A percentile compares a stretch with the other conserved stretches of the same genome.
Conservation (phyloP, 2,888 invertebrate species). For the Germaria angustata region DNA sequence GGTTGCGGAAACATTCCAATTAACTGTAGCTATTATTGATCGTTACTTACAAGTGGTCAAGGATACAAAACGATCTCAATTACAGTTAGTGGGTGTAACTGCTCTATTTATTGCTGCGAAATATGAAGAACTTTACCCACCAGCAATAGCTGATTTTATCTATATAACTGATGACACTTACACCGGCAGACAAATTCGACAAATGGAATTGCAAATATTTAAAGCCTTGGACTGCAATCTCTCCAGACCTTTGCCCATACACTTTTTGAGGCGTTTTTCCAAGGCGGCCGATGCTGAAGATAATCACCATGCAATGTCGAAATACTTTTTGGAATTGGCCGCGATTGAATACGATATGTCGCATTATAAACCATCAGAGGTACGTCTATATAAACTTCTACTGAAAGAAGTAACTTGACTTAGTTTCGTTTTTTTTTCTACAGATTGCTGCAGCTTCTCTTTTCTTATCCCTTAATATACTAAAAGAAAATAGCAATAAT, state of each 20-base stretch:
- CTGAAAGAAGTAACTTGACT: not conserved
- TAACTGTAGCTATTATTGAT: slow-evolving; percentile 93
- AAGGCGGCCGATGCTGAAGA: slow-evolving; percentile 83
- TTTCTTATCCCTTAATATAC: slow-evolving; percentile 76
- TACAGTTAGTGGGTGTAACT: slow-evolving; percentile 94
- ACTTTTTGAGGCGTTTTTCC: slow-evolving; percentile 91
- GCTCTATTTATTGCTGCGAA: slow-evolving; percentile 95
- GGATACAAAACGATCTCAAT: slow-evolving; percentile 84
- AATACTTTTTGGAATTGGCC: slow-evolving; percentile 93
- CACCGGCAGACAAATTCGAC: slow-evolving; percentile 87
- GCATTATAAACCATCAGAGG: slow-evolving; percentile 89
- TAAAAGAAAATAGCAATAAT: slow-evolving; percentile 73
- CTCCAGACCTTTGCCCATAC: slow-evolving; percentile 92
- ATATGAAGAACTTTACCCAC: slow-evolving; percentile 96
- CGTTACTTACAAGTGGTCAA: slow-evolving; percentile 86
- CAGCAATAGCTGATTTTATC: slow-evolving; percentile 92
- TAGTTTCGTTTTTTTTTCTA: not conserved
- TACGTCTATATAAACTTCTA: slow-evolving; percentile 81
- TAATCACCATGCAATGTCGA: slow-evolving; percentile 88
- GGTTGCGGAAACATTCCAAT: slow-evolving; percentile 92
- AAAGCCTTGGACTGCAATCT: slow-evolving; percentile 88
- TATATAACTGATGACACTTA: slow-evolving; percentile 95
- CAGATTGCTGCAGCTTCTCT: slow-evolving; percentile 79
- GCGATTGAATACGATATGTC: slow-evolving; percentile 90
- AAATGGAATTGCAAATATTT: slow-evolving; percentile 91